Conservation (phyloP, 2,797 vertebrate genomes). For the Gila robusta region DNA sequence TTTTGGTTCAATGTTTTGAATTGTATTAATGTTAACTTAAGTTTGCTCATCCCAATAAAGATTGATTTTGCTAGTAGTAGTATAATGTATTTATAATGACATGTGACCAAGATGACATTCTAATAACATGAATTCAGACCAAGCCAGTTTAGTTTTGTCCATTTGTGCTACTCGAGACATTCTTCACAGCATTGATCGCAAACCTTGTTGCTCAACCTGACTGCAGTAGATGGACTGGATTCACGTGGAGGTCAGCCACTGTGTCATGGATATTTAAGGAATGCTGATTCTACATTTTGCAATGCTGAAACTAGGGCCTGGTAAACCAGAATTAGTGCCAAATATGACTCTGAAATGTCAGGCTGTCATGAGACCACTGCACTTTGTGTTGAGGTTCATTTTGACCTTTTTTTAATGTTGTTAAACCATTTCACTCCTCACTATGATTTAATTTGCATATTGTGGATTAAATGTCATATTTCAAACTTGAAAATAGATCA, state of each 20-base stretch:
- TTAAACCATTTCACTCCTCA: not conserved
- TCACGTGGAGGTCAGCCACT: conserved; percentile 63
- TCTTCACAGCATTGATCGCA: not conserved
- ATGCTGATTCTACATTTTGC: conserved; percentile 75
- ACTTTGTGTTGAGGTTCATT: not conserved
- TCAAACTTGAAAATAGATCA: not conserved
- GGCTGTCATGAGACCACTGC: conserved; percentile 54
- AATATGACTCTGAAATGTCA: conserved; percentile 77
- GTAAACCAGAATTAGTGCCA: conserved; percentile 72
- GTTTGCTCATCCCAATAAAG: not conserved
- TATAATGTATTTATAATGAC: not conserved
- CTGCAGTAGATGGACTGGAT: conserved; percentile 14
- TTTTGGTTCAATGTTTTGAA: not conserved
- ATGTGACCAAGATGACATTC: not conserved
- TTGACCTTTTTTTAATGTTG: not conserved
- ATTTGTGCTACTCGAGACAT: not conserved
- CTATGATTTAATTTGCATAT: not conserved
- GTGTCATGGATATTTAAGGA: conserved; percentile 78
- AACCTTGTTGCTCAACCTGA: not conserved
- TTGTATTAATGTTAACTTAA: not conserved
- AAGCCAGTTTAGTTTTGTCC: not conserved
- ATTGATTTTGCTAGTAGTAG: not conserved
- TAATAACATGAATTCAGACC: not conserved
- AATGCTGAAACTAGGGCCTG: conserved; percentile 66
- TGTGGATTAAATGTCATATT: not conserved